A percentile compares a stretch with the other conserved stretches of the same genome.
phyloP scores from a whole-genome alignment of 1,140 invertebrate genomes.

The Atta cephalotes region DNA sequence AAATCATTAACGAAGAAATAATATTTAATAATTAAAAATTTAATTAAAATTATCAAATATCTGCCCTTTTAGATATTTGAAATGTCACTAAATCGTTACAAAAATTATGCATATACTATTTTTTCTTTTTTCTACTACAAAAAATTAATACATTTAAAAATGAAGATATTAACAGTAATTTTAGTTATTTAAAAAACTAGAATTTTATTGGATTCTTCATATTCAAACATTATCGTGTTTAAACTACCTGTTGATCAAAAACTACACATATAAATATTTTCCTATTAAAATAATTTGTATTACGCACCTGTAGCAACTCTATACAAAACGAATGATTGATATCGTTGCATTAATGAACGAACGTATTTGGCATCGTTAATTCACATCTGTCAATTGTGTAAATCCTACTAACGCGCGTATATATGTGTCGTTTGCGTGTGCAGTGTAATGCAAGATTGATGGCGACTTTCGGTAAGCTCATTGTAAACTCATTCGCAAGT shows the following conservation, averaged over 20 bases:
- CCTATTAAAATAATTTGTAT: conserved; percentile 42
- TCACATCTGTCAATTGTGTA: conserved; percentile 22
- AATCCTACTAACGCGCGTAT: not conserved
- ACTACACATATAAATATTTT: conserved; percentile 14
- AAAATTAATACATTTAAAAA: conserved; percentile 4
- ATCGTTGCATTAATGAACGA: conserved; percentile 18
- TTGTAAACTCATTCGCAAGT: conserved; percentile 24
- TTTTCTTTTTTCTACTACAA: not conserved
- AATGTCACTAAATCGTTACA: not conserved
- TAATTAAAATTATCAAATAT: not conserved
- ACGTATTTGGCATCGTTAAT: conserved; percentile 25
- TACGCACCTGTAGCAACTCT: conserved; percentile 1
- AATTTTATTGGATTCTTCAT: conserved; percentile 4
- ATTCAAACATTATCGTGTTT: not conserved
- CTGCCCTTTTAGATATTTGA: not conserved
- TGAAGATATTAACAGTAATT: not conserved
- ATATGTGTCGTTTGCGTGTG: not conserved
- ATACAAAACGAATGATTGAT: conserved; percentile 1
- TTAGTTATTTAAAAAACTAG: conserved; percentile 8
- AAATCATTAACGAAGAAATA: not conserved
- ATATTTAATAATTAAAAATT: not conserved
- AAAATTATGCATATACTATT: not conserved
- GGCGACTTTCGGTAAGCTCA: conserved; percentile 21
- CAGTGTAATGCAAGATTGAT: conserved; percentile 17
- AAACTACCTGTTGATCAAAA: conserved; percentile 43